phyloP scores from a whole-genome alignment of 1,140 invertebrate species.

The Hormaphis cornu region DNA sequence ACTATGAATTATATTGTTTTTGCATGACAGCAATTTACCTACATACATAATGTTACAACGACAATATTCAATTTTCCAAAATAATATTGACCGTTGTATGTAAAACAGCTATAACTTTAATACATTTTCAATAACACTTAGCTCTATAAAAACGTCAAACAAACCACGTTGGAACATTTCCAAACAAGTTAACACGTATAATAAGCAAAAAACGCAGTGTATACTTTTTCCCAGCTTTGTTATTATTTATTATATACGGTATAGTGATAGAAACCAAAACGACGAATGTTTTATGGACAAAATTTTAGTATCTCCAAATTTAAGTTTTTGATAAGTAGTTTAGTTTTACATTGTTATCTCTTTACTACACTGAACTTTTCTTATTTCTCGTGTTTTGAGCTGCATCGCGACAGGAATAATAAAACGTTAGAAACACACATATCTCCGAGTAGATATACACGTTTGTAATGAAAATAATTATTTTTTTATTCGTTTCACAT shows the following conservation, averaged over 20 bases:
- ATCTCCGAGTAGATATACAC: not conserved
- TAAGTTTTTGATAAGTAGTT: conserved; percentile 27
- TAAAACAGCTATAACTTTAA: not conserved
- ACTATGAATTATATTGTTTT: no score
- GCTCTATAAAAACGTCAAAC: conserved; percentile 5
- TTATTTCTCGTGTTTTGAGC: not conserved
- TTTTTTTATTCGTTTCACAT: not conserved
- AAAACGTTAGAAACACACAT: not conserved
- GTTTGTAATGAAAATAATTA: not conserved
- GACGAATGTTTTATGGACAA: conserved; percentile 26
- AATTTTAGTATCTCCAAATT: conserved; percentile 21
- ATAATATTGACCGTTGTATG: not conserved
- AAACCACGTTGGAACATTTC: not conserved
- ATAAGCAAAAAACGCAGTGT: not conserved
- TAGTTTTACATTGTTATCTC: conserved; percentile 27
- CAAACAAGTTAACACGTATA: conserved; percentile 20
- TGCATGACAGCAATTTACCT: no score
- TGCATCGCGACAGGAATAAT: not conserved
- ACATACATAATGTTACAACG: no score
- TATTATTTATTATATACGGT: conserved; percentile 23
- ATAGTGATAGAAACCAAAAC: not conserved
- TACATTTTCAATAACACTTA: not conserved
- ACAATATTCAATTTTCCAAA: not conserved
- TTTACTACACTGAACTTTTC: conserved; percentile 17
- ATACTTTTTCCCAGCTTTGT: not conserved